A percentile compares a stretch with the other conserved stretches of the same genome.
Conservation (phyloP, 1,140 invertebrate species). For the Aporrectodea caliginosa region DNA sequence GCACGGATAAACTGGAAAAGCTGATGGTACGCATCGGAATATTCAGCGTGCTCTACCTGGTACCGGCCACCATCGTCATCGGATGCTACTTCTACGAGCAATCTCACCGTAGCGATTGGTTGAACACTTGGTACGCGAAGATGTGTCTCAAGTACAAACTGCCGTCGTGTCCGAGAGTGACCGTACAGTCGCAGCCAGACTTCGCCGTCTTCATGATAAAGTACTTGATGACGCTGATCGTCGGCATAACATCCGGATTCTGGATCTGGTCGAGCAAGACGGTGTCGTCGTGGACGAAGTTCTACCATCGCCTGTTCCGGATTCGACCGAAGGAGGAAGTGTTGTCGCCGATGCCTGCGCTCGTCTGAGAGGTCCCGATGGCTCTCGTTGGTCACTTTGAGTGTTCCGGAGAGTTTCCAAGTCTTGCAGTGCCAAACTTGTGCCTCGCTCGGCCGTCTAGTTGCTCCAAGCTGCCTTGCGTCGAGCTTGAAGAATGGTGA, state of each 20-base stretch:
- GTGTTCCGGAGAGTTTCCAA: no score
- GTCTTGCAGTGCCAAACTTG: no score
- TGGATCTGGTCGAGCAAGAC: constrained; percentile 99
- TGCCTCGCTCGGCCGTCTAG: no score
- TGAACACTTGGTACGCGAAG: constrained; percentile 47
- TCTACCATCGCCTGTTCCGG: not conserved
- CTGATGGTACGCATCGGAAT: constrained; percentile 98
- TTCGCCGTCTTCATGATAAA: constrained; percentile 84
- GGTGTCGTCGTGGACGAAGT: constrained; percentile 63
- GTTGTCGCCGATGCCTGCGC: not conserved
- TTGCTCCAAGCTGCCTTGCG: no score
- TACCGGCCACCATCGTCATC: constrained; percentile 90
- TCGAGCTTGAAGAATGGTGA: no score
- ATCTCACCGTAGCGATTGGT: constrained; percentile 80
- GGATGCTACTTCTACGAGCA: constrained; percentile 91
- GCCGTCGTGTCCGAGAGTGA: not conserved
- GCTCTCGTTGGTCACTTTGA: no score
- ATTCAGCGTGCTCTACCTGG: constrained; percentile 89
- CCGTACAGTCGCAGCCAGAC: constrained; percentile 39
- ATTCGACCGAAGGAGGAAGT: not conserved
- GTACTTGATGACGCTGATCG: constrained; percentile 92
- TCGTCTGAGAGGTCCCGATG: no score
- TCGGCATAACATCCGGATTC: constrained; percentile 93
- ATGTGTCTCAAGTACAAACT: constrained; percentile 38
- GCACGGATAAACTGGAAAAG: constrained; percentile 95